phyloP scores from a whole-genome alignment of 2,888 invertebrate genomes.

The Neoscelio sp. region DNA sequence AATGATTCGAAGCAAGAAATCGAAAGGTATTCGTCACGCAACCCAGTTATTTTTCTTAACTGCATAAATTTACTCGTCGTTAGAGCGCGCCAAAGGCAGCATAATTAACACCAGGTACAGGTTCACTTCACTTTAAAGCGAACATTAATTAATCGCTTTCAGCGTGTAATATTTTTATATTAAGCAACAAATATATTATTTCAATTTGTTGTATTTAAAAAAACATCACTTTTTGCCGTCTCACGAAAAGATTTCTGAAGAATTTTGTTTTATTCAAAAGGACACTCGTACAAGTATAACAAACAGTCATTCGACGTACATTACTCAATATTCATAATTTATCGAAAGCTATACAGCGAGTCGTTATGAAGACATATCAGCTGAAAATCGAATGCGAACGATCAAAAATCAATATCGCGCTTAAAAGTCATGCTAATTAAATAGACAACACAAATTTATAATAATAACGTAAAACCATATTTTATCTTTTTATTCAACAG shows the following conservation, averaged over 20 bases:
- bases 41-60: constrained; percentile 60
- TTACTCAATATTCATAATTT: constrained; percentile 23
- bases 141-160: constrained; percentile 30
- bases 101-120: constrained; percentile 31
- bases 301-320: not conserved
- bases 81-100: constrained; percentile 29
- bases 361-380: not conserved
- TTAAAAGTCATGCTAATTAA: constrained; percentile 15
- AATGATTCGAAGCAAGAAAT: constrained; percentile 68
- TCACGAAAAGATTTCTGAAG: constrained; percentile 19
- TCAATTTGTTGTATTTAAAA: not conserved
- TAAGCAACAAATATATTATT: constrained; percentile 9
- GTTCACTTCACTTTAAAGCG: constrained; percentile 24
- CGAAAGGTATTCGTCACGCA: constrained; percentile 66
- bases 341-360: constrained; percentile 15
- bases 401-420: constrained; percentile 2
- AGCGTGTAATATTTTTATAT: constrained; percentile 6
- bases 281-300: constrained; percentile 1
- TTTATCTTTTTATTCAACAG: constrained; percentile 5
- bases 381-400: not conserved
- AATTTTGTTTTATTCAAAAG: constrained; percentile 35
- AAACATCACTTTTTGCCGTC: constrained; percentile 42
- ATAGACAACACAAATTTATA: not conserved
- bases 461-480: not conserved
- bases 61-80: constrained; percentile 56